Evolutionary conservation across 2,113 vertebrate genomes (phyloP).

Genomic region (Pagrus major): DNA sequence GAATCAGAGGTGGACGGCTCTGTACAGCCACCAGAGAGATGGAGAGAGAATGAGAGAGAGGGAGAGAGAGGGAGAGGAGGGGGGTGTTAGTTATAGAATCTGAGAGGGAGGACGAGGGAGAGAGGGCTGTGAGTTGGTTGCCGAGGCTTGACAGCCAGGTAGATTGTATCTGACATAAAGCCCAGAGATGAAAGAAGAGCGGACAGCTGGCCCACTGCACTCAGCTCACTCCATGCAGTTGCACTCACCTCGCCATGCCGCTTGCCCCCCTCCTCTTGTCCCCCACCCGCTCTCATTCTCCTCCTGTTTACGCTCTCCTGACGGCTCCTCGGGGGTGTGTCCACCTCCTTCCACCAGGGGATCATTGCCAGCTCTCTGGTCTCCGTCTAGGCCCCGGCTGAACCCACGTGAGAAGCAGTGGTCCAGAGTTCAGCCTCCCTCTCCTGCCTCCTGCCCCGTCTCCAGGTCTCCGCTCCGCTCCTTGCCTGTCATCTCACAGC

Average conservation of each 20-base stretch:
- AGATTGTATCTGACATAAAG: slow-evolving; percentile 80
- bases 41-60: slow-evolving; percentile 30
- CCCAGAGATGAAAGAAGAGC: slow-evolving; percentile 83
- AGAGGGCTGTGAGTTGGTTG: slow-evolving; percentile 65
- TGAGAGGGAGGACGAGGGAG: slow-evolving; percentile 38
- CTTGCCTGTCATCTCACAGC: slow-evolving; percentile 85
- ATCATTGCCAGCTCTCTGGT: slow-evolving; percentile 33
- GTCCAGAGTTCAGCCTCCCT: slow-evolving; percentile 46
- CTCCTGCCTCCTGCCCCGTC: slow-evolving; percentile 37
- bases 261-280: slow-evolving; percentile 10
- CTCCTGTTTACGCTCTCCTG: slow-evolving; percentile 57
- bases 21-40: slow-evolving; percentile 63
- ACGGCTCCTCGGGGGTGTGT: slow-evolving; percentile 58
- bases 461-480: slow-evolving; percentile 57
- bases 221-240: slow-evolving; percentile 77
- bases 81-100: slow-evolving; percentile 6
- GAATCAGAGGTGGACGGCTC: slow-evolving; percentile 60
- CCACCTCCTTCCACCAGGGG: slow-evolving; percentile 46
- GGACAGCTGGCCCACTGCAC: slow-evolving; percentile 83
- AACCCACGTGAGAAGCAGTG: slow-evolving; percentile 30
- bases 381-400: slow-evolving; percentile 24
- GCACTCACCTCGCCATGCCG: slow-evolving; percentile 83
- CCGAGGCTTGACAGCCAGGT: slow-evolving; percentile 79
- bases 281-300: slow-evolving; percentile 29
- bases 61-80: neutral